Evolutionary conservation across 92 coral and sea anemone species (phyloP).

Genomic region (Parazoanthus swiftii): DNA sequence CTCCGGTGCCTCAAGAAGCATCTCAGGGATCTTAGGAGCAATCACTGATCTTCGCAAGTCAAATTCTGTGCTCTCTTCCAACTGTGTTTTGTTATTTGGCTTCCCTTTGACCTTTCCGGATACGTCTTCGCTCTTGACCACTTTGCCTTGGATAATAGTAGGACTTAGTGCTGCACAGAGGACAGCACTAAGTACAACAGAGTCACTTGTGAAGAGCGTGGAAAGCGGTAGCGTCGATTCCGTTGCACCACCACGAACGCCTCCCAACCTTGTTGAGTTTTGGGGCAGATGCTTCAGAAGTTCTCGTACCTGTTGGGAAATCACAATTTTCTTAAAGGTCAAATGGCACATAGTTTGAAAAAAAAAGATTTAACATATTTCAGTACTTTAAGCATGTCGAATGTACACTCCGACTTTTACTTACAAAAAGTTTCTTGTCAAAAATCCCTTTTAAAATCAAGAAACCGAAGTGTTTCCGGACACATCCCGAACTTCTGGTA

Average conservation of each 20-base stretch:
- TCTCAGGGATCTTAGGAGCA: conserved; percentile 19
- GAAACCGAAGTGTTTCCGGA: too few relatives aligned
- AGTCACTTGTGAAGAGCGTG: conserved; percentile 12
- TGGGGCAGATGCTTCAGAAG: conserved; percentile 23
- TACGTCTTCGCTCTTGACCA: background rate
- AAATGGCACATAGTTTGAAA: too few relatives aligned
- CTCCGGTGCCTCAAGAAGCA: background rate
- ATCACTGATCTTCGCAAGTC: conserved; percentile 26
- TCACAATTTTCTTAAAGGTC: background rate
- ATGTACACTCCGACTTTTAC: too few relatives aligned
- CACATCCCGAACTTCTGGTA: too few relatives aligned
- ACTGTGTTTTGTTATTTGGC: background rate
- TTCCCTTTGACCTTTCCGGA: conserved; percentile 3
- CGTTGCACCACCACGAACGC: background rate
- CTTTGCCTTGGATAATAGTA: conserved; percentile 18
- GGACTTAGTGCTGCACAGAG: conserved; percentile 35
- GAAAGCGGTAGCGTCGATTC: background rate
- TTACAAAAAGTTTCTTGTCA: too few relatives aligned
- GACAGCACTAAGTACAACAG: conserved; percentile 20
- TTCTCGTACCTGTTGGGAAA: conserved; percentile 19
- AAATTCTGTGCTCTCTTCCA: conserved; percentile 11
- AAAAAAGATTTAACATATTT: too few relatives aligned
- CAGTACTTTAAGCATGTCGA: too few relatives aligned
- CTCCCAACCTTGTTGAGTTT: background rate
- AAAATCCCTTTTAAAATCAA: too few relatives aligned